These are phyloP conservation scores for Dyspetes luteomarginatus DNA, from an alignment of 2,888 invertebrate genomes.

Conservation along the genomic window DNA sequence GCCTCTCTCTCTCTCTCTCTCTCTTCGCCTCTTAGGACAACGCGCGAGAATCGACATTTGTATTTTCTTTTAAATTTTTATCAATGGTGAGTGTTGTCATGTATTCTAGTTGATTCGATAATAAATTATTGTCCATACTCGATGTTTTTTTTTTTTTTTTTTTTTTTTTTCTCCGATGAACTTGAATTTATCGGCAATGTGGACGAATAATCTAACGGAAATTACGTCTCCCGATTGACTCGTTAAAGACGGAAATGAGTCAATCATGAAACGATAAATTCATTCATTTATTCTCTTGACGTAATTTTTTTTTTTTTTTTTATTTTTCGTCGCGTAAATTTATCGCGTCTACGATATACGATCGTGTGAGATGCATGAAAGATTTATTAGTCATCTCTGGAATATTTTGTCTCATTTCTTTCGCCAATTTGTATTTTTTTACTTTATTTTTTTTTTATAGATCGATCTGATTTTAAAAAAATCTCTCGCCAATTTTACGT, in stretches of 20 bases:
- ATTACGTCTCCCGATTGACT: too few relatives aligned
- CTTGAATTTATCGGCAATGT: not conserved
- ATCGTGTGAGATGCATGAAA: not conserved
- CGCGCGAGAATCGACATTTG: not conserved
- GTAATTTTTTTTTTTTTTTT: not conserved
- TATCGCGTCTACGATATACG: not conserved
- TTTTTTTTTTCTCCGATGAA: not conserved
- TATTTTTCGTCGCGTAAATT: not conserved
- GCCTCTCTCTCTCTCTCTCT: too few relatives aligned
- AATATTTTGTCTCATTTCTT: not conserved
- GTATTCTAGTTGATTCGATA: not conserved
- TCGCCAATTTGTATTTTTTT: not conserved
- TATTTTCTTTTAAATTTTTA: too few relatives aligned
- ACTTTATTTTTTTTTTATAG: too few relatives aligned
- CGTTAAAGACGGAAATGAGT: not conserved
- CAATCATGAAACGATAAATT: not conserved
- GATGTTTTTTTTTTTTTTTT: not conserved
- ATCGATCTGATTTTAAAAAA: too few relatives aligned
- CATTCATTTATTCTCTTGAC: not conserved
- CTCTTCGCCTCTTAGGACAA: too few relatives aligned
- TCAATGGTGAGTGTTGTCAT: conserved; percentile 41
- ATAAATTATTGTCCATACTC: too few relatives aligned
- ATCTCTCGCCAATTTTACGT: too few relatives aligned
- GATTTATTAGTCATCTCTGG: not conserved
- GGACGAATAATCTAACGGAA: not conserved